These are phyloP conservation scores for Cydia amplana DNA, from an alignment of 1,140 invertebrate genomes.

Conservation along the genomic window DNA sequence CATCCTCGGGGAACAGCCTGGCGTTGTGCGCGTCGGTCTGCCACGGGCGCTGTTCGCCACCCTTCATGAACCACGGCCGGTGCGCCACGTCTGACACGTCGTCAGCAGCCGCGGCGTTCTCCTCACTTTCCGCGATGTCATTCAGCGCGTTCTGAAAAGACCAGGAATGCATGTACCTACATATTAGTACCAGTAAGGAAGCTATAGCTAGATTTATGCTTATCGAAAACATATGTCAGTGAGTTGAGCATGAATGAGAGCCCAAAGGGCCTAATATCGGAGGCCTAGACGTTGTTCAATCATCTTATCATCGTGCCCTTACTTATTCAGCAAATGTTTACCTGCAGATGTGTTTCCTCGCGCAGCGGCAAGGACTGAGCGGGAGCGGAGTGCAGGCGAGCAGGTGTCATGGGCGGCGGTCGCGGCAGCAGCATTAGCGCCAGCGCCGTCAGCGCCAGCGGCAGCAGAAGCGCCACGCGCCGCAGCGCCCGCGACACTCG, in stretches of 20 bases:
- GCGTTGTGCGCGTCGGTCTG: constrained; percentile 75
- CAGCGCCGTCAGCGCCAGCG: constrained; percentile 62
- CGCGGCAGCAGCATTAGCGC: constrained; percentile 70
- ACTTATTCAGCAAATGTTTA: constrained; percentile 14
- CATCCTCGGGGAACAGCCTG: constrained; percentile 82
- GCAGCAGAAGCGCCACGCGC: constrained; percentile 65
- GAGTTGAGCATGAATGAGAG: too few relatives aligned
- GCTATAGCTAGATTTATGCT: background rate
- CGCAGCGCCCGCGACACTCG: constrained; percentile 70
- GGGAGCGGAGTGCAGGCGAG: constrained; percentile 39
- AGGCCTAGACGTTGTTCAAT: too few relatives aligned
- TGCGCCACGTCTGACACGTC: constrained; percentile 48
- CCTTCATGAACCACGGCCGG: constrained; percentile 83
- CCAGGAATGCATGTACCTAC: background rate
- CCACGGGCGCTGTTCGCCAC: constrained; percentile 78
- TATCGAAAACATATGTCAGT: too few relatives aligned
- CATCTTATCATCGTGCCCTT: too few relatives aligned
- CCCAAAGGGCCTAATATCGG: too few relatives aligned
- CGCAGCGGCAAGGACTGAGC: constrained; percentile 35
- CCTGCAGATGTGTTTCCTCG: constrained; percentile 45
- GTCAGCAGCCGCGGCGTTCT: constrained; percentile 42
- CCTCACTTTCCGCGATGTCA: constrained; percentile 50
- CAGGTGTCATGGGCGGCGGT: constrained; percentile 51
- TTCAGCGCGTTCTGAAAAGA: constrained; percentile 39
- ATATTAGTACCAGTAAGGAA: background rate